Evolutionary conservation across 2,797 vertebrate species (phyloP).

Genomic region (Halcyon smyrnensis): DNA sequence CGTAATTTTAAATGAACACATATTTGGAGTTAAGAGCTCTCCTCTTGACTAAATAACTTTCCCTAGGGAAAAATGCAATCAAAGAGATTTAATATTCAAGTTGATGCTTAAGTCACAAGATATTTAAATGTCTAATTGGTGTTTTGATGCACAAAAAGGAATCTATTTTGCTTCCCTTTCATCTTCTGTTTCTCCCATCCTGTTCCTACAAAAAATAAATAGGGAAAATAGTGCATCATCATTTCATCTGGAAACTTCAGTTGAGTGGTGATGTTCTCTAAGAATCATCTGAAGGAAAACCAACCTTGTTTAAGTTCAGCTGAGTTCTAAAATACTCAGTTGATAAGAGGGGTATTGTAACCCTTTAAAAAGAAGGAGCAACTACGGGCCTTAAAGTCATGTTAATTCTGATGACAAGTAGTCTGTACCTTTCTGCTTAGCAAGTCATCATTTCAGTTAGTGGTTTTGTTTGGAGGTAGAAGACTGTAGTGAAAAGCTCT

Average conservation of each 20-base stretch:
- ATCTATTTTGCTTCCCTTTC: constrained; percentile 32
- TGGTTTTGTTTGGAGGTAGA: not conserved
- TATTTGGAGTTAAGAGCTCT: constrained; percentile 33
- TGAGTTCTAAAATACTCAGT: not conserved
- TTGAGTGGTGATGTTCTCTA: not conserved
- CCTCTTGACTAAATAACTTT: constrained; percentile 46
- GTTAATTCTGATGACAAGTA: not conserved
- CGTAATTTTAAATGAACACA: not conserved
- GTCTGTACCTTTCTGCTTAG: not conserved
- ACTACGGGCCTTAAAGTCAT: not conserved
- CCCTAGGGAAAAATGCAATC: constrained; percentile 59
- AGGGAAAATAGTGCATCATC: not conserved
- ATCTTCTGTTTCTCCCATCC: constrained; percentile 7
- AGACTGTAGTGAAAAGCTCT: not conserved
- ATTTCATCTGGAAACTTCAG: not conserved
- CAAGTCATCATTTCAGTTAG: not conserved
- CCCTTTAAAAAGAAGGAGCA: not conserved
- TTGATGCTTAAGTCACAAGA: not conserved
- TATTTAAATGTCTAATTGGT: constrained; percentile 48
- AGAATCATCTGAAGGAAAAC: not conserved
- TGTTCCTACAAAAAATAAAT: not conserved
- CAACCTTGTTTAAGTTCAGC: not conserved
- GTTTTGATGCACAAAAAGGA: constrained; percentile 45
- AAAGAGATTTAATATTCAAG: constrained; percentile 35
- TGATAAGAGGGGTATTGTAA: not conserved